Conservation (phyloP, 1,140 invertebrate species). For the Platyura marginata region DNA sequence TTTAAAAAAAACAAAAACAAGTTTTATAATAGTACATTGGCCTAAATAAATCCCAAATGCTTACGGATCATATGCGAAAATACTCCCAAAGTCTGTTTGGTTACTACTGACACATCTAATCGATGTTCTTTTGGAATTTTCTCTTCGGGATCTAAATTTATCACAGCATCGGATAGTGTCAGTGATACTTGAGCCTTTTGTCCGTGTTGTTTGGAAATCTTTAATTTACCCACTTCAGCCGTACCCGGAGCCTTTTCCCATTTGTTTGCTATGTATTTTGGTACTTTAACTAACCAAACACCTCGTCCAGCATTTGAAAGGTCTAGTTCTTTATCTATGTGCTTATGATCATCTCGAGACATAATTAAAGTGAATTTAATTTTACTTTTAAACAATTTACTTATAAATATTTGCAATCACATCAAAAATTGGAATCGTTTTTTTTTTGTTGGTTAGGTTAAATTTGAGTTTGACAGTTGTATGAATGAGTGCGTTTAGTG, state of each 20-base stretch:
- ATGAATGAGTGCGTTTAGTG: too few relatives aligned
- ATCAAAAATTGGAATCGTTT: too few relatives aligned
- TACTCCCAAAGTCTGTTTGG: constrained; percentile 70
- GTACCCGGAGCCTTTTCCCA: constrained; percentile 60
- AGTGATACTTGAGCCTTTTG: constrained; percentile 35
- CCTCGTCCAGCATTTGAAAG: constrained; percentile 71
- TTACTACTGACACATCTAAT: constrained; percentile 73
- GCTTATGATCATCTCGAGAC: not conserved
- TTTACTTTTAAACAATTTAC: too few relatives aligned
- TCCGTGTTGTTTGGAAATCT: constrained; percentile 32
- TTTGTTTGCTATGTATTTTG: constrained; percentile 81
- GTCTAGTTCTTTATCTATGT: constrained; percentile 54
- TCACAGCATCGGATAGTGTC: constrained; percentile 29
- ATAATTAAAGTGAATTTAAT: too few relatives aligned
- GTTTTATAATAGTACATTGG: not conserved
- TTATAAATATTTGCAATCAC: too few relatives aligned
- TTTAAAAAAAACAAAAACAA: not conserved
- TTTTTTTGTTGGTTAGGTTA: too few relatives aligned
- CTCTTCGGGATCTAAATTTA: constrained; percentile 19
- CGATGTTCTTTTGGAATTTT: constrained; percentile 50
- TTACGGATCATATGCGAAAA: constrained; percentile 64
- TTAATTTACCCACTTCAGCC: constrained; percentile 36
- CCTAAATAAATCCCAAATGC: too few relatives aligned
- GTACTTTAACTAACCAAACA: constrained; percentile 93
- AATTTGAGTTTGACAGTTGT: too few relatives aligned